Evolutionary conservation across 2,113 vertebrate species (phyloP).

Genomic region (Apteryx owenii): DNA sequence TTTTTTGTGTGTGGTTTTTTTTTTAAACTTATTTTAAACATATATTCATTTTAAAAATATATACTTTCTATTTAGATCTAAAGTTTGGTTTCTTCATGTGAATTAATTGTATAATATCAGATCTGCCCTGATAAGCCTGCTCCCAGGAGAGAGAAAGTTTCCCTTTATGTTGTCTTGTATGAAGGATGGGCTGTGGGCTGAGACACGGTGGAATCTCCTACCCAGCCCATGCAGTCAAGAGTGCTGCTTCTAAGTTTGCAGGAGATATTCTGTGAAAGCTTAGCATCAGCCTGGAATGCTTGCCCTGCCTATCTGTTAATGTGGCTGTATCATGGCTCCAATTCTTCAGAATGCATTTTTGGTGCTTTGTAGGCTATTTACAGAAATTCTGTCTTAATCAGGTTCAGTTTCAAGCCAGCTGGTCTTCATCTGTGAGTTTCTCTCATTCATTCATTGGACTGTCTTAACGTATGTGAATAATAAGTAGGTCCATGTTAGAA

Average conservation of each 20-base stretch:
- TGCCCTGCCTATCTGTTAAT: not conserved
- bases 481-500: not conserved
- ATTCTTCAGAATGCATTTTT: not conserved
- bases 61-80: not conserved
- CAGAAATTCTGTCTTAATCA: fast-evolving
- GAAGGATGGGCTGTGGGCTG: not conserved
- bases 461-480: not conserved
- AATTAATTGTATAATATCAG: fast-evolving
- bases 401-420: not conserved
- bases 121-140: fast-evolving
- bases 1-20: not conserved
- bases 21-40: not conserved
- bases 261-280: not conserved
- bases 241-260: not conserved
- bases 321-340: not conserved
- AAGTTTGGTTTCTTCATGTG: not conserved
- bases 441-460: no score
- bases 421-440: not conserved
- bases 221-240: fast-evolving
- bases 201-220: not conserved
- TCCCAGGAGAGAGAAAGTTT: not conserved
- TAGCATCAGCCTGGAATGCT: no score
- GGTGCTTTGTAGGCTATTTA: not conserved
- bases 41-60: not conserved
- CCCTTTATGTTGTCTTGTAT: not conserved